phyloP scores from a whole-genome alignment of 1,140 invertebrate genomes.

The Meteorus sp. region DNA sequence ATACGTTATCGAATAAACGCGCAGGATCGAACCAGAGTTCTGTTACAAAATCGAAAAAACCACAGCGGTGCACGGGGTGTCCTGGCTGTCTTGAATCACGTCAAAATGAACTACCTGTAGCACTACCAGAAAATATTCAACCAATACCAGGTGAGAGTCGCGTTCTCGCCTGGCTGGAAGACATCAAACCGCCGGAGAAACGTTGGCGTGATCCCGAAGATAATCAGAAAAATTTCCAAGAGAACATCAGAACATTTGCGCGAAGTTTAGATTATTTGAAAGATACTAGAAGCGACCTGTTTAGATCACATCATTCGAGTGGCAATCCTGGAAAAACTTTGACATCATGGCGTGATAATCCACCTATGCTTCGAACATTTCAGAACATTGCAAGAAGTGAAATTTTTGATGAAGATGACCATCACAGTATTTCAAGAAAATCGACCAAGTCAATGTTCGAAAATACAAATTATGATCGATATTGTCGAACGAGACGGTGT shows the following conservation, averaged over 20 bases:
- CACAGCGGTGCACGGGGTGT: slow-evolving; percentile 64
- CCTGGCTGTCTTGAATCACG: slow-evolving; percentile 62
- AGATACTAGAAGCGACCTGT: slow-evolving; percentile 39
- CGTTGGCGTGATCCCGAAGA: slow-evolving; percentile 40
- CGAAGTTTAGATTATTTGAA: slow-evolving; percentile 44
- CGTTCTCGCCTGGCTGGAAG: slow-evolving; percentile 78
- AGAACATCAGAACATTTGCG: slow-evolving; percentile 38
- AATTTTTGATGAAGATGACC: slow-evolving; percentile 46
- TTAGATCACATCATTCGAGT: slow-evolving; percentile 23
- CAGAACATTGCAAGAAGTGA: slow-evolving; percentile 47
- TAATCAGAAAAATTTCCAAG: slow-evolving; percentile 37
- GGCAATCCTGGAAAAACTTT: slow-evolving; percentile 9
- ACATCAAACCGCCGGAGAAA: slow-evolving; percentile 61
- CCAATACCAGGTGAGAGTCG: slow-evolving; percentile 64
- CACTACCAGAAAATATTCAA: slow-evolving; percentile 30
- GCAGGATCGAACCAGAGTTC: slow-evolving; percentile 35
- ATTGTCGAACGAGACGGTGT: slow-evolving; percentile 27
- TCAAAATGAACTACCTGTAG: slow-evolving; percentile 29
- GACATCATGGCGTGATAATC: slow-evolving; percentile 41
- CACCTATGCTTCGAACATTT: slow-evolving; percentile 43
- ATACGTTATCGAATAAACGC: slow-evolving; percentile 45
- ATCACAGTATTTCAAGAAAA: slow-evolving; percentile 38
- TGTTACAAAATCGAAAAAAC: slow-evolving; percentile 34
- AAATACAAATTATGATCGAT: slow-evolving; percentile 36
- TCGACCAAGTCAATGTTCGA: slow-evolving; percentile 53